Evolutionary conservation across 2,113 vertebrate species (phyloP).

Genomic region (Oriolus oriolus): DNA sequence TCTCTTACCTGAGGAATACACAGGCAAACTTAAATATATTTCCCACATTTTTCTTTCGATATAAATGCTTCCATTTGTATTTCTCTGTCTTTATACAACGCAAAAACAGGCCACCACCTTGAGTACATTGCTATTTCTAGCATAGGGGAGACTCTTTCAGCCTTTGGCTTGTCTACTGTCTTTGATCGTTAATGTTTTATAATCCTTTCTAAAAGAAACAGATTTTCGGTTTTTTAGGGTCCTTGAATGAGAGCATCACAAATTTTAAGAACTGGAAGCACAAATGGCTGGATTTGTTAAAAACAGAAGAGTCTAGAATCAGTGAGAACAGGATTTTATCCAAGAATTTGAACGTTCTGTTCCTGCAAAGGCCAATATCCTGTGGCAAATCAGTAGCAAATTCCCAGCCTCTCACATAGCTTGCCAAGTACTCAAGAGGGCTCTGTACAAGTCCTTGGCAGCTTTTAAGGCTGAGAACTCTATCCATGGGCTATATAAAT

Average conservation of each 20-base stretch:
- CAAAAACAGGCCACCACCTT: not conserved
- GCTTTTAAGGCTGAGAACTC: not conserved
- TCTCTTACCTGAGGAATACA: slow-evolving; percentile 56
- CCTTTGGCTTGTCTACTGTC: not conserved
- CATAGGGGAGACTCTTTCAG: not conserved
- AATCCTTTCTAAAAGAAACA: not conserved
- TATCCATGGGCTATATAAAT: not conserved
- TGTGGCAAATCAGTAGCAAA: not conserved
- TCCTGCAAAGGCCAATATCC: not conserved
- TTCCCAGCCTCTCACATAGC: not conserved
- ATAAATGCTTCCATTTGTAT: not conserved
- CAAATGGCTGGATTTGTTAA: not conserved
- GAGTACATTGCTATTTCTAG: not conserved
- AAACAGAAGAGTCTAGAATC: not conserved
- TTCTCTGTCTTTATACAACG: not conserved
- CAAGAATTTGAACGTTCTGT: not conserved
- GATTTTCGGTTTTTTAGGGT: not conserved
- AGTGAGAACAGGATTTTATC: not conserved
- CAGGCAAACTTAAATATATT: not conserved
- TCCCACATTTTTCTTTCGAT: not conserved
- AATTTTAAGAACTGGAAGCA: not conserved
- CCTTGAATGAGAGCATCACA: not conserved
- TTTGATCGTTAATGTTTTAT: not conserved
- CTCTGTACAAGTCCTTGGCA: not conserved
- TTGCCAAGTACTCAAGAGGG: not conserved